Evolutionary conservation across 2,113 vertebrate genomes (phyloP).

Genomic region (Tetrax tetrax): DNA sequence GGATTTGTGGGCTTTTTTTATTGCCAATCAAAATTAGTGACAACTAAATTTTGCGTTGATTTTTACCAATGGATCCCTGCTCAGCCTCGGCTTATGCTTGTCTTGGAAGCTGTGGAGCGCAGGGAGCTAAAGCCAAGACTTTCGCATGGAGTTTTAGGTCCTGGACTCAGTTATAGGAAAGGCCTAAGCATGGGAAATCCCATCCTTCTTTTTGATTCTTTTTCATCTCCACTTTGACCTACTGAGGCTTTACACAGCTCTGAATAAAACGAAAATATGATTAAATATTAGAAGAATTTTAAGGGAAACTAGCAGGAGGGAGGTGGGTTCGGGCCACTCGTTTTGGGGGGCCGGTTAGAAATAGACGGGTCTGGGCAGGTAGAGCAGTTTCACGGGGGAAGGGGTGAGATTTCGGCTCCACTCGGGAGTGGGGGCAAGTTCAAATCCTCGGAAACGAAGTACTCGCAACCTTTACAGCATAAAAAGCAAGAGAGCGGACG

Average conservation of each 20-base stretch:
- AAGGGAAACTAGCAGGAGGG: neutral
- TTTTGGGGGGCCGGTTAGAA: neutral
- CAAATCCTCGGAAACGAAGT: neutral
- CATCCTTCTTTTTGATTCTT: neutral
- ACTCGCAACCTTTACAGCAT: neutral
- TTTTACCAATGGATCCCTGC: neutral
- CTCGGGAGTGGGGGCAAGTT: neutral
- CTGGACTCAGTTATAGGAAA: neutral
- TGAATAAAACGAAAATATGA: neutral
- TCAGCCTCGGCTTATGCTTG: neutral
- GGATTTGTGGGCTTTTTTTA: neutral
- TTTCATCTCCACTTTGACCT: neutral
- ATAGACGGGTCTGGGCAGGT: neutral
- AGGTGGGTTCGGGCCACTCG: fast-evolving
- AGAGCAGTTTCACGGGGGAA: neutral
- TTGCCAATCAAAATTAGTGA: constrained; percentile 10
- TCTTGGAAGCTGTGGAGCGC: neutral
- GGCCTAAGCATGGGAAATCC: neutral
- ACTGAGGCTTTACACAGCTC: neutral
- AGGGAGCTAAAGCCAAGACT: neutral
- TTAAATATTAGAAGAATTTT: neutral
- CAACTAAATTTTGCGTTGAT: neutral
- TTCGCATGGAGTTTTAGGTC: neutral
- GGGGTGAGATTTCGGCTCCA: neutral
- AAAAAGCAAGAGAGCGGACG: neutral